Evolutionary conservation across 2,113 vertebrate species (phyloP).

Genomic region (Pao palembangensis): DNA sequence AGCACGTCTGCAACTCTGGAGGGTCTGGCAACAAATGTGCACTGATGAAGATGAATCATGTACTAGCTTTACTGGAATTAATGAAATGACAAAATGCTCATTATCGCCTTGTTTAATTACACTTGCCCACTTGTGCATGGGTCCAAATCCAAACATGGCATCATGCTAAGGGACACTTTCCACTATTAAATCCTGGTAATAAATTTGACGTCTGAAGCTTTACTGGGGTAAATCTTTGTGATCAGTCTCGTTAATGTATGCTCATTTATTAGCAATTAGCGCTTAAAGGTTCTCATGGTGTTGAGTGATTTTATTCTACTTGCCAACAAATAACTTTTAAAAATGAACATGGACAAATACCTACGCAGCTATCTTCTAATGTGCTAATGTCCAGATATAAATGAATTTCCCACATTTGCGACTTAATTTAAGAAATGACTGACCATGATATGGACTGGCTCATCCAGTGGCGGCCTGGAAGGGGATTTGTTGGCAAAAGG

Average conservation of each 20-base stretch:
- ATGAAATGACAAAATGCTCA: conserved; percentile 18
- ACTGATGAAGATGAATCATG: conserved; percentile 27
- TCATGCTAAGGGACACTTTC: background rate
- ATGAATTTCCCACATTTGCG: background rate
- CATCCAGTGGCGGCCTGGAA: background rate
- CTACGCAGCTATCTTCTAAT: background rate
- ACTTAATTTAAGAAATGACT: background rate
- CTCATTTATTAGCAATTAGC: conserved; percentile 1
- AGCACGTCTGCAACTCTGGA: conserved; percentile 21
- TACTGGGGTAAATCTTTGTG: no score
- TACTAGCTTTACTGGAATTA: conserved; percentile 14
- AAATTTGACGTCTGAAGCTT: no score
- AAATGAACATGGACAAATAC: background rate
- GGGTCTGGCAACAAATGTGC: conserved; percentile 22
- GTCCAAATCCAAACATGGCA: background rate
- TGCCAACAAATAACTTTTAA: conserved; percentile 12
- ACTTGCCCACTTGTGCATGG: conserved; percentile 17
- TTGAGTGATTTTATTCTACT: background rate
- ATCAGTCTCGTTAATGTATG: no score
- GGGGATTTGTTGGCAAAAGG: conserved; percentile 12
- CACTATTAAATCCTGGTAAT: background rate
- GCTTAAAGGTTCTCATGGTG: background rate
- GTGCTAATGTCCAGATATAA: background rate
- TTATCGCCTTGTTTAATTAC: conserved; percentile 13
- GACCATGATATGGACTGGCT: background rate